phyloP scores from a whole-genome alignment of 1,140 invertebrate species.

The Caenorhabditis latens region DNA sequence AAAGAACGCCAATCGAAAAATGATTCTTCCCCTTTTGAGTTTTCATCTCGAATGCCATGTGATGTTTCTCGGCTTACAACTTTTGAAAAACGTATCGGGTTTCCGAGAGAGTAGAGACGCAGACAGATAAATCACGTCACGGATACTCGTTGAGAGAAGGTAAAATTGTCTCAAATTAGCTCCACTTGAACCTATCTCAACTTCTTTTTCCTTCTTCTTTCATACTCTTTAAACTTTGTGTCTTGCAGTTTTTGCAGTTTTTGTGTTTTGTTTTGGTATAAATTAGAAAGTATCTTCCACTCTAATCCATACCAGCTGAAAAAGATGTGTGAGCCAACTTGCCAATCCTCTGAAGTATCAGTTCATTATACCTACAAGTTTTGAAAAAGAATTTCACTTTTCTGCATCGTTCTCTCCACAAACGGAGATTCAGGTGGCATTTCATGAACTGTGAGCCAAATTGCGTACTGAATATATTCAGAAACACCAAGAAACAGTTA shows the following conservation, averaged over 20 bases:
- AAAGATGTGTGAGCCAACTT: too few species aligned
- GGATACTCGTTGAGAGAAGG: slow-evolving; percentile 15
- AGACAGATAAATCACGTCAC: slow-evolving; percentile 46
- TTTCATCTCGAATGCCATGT: neutral
- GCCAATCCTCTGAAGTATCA: too few species aligned
- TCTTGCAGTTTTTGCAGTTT: neutral
- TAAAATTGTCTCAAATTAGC: slow-evolving; percentile 43
- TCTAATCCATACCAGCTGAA: too few species aligned
- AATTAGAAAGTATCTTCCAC: neutral
- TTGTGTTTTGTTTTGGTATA: neutral
- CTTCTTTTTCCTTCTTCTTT: slow-evolving; percentile 1
- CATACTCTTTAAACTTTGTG: slow-evolving; percentile 38
- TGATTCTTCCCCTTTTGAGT: neutral
- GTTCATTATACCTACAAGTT: too few species aligned
- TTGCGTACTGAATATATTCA: too few species aligned
- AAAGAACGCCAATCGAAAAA: neutral
- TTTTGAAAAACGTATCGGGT: slow-evolving; percentile 50
- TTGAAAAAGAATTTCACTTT: too few species aligned
- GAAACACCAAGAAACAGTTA: too few species aligned
- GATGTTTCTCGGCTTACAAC: slow-evolving; percentile 56
- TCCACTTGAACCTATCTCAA: slow-evolving; percentile 48
- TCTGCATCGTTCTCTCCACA: too few species aligned
- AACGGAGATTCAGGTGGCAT: too few species aligned
- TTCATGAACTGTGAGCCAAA: too few species aligned
- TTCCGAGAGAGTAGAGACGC: slow-evolving; percentile 26